Percentiles rank a stretch among this genome's conserved stretches.
Evolutionary conservation across 2,797 vertebrate species (phyloP).

Genomic region (Linurgus olivaceus): DNA sequence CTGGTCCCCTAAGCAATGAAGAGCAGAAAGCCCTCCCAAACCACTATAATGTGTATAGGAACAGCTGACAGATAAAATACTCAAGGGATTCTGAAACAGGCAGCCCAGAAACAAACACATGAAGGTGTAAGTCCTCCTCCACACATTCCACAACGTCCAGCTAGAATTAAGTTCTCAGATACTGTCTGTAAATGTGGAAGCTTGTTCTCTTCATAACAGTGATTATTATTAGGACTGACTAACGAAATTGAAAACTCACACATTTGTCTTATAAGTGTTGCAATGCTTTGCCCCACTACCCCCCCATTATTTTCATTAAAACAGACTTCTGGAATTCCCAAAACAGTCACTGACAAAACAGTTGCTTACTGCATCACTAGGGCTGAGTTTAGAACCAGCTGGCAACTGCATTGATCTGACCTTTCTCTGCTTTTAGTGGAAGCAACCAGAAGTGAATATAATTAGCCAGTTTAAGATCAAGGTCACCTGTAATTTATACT

Average conservation of each 20-base stretch:
- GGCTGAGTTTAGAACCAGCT: background rate
- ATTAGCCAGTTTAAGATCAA: background rate
- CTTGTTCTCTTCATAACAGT: background rate
- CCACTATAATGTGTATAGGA: background rate
- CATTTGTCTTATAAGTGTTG: background rate
- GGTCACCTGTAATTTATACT: background rate
- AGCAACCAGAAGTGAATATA: background rate
- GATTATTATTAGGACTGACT: background rate
- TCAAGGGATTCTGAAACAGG: background rate
- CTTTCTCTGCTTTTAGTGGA: background rate
- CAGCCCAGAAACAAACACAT: background rate
- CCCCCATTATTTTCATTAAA: background rate
- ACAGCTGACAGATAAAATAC: background rate
- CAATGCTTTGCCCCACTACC: background rate
- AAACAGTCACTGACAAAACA: background rate
- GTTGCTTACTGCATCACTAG: background rate
- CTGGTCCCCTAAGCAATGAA: background rate
- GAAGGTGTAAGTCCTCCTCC: background rate
- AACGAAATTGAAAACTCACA: background rate
- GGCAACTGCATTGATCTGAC: background rate
- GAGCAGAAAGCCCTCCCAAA: background rate
- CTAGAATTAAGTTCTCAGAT: background rate
- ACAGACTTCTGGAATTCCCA: background rate
- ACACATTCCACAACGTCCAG: background rate
- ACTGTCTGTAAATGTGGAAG: background rate